Conservation (phyloP, 1,140 invertebrate genomes). For the Bombus terrestris region DNA sequence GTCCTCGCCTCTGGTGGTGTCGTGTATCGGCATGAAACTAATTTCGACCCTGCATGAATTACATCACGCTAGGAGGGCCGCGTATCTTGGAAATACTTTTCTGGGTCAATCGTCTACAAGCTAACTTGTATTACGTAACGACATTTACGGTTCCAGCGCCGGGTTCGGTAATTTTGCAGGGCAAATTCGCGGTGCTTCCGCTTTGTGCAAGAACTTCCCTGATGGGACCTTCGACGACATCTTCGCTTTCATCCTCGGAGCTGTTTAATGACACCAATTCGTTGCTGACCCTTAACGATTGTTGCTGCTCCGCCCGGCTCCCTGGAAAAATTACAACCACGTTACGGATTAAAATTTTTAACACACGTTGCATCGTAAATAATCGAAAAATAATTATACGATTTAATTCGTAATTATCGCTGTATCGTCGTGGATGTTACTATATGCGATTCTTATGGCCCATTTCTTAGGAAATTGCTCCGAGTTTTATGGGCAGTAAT, state of each 20-base stretch:
- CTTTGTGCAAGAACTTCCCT: conserved; percentile 87
- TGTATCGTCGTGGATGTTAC: no score
- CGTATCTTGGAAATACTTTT: conserved; percentile 41
- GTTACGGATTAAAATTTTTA: not conserved
- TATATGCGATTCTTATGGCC: no score
- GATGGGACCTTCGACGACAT: conserved; percentile 70
- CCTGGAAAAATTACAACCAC: conserved; percentile 64
- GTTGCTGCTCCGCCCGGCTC: conserved; percentile 75
- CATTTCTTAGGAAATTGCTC: no score
- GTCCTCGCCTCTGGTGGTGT: not conserved
- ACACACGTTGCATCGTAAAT: not conserved
- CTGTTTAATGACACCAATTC: conserved; percentile 64
- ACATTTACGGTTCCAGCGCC: conserved; percentile 88
- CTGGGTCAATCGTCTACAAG: conserved; percentile 23
- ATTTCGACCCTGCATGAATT: conserved; percentile 33
- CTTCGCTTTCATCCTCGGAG: conserved; percentile 63
- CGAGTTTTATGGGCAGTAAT: no score
- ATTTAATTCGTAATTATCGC: not conserved
- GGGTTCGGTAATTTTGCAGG: conserved; percentile 87
- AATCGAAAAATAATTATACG: not conserved
- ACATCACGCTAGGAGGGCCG: conserved; percentile 7
- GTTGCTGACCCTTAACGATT: conserved; percentile 71
- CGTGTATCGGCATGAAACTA: conserved; percentile 33
- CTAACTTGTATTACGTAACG: conserved; percentile 16
- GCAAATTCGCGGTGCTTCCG: conserved; percentile 87